Evolutionary conservation across 1,140 invertebrate genomes (phyloP), one percentile per base, ranked within the genome.

Genomic region (Nymphalis io): DNA sequence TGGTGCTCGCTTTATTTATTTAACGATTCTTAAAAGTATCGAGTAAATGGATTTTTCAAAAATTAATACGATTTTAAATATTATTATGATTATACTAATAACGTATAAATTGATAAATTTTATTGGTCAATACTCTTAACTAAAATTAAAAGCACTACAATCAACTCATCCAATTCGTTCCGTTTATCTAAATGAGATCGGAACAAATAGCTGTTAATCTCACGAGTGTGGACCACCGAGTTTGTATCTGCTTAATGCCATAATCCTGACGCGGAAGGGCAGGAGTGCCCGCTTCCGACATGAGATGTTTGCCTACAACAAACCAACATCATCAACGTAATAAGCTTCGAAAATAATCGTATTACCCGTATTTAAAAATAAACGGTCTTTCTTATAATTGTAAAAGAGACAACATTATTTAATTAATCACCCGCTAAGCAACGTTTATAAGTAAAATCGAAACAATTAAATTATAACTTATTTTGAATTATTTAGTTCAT

Each of bases 161-260:
- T 63, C 18, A 63, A 64, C 33, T 64, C 48, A 40, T 23, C 46
- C 60, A 3, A 23, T 55, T 27, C 42, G 60, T 46, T 48, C 38
- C 51, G 38, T 51, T 64, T 64, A 64, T 64, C 62, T 64, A 64
- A 64, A 64, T 64, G 48, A 64, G 62, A 64, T 64, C 48, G 62
- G 39, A 64, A 64, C 62, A 64, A 64, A 64, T 64, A 64, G 62
- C 62, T 64, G 62, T 64, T 64, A 64, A 64, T 64, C 62, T 64
- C 62, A 42, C 46, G 38, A 20, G 44, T 48, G 46, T 64, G 62
- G 62, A 64, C 62, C 62, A 64, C 62, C 62, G 62, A 40, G 62
- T 38, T 27, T 51, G 62, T 57, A 33, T 64, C 62, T 64, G 62
- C 48, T 64, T 64, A 64, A 64, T 64, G 62, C 62, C 62, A 64